Evolutionary conservation across 2,888 invertebrate genomes (phyloP).

Genomic region (Aphrophora alni): DNA sequence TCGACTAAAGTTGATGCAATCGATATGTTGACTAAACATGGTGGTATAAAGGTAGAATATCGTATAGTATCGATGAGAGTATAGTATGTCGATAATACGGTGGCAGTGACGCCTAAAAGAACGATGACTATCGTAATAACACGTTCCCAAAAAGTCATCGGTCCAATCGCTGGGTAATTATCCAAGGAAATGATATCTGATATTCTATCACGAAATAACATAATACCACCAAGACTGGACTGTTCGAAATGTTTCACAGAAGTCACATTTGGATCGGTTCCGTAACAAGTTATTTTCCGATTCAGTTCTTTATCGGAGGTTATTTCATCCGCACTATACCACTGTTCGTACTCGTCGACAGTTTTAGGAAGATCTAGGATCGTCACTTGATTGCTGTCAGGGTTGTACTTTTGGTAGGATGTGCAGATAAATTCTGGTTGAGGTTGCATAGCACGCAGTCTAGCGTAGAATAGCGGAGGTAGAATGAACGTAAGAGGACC

Average conservation of each 20-base stretch:
- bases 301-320: neutral
- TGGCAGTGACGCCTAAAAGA: constrained; percentile 66
- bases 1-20: constrained; percentile 45
- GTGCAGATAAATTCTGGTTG: constrained; percentile 20
- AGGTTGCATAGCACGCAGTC: constrained; percentile 63
- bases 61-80: constrained; percentile 70
- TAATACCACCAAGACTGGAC: neutral
- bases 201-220: constrained; percentile 24
- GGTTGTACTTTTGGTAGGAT: neutral
- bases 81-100: constrained; percentile 72
- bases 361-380: constrained; percentile 24
- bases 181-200: constrained; percentile 25
- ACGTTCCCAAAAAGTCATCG: constrained; percentile 52
- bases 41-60: constrained; percentile 72
- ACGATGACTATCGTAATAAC: constrained; percentile 64
- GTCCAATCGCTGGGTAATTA: constrained; percentile 37
- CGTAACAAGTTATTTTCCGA: neutral
- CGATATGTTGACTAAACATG: constrained; percentile 73
- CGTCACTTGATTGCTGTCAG: neutral
- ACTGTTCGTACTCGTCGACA: constrained; percentile 24
- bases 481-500: constrained; percentile 85
- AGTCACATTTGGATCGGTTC: too few species aligned
- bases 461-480: constrained; percentile 81
- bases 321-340: neutral
- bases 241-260: neutral